Evolutionary conservation across 2,113 vertebrate species (phyloP).

Genomic region (Cebidichthys violaceus): DNA sequence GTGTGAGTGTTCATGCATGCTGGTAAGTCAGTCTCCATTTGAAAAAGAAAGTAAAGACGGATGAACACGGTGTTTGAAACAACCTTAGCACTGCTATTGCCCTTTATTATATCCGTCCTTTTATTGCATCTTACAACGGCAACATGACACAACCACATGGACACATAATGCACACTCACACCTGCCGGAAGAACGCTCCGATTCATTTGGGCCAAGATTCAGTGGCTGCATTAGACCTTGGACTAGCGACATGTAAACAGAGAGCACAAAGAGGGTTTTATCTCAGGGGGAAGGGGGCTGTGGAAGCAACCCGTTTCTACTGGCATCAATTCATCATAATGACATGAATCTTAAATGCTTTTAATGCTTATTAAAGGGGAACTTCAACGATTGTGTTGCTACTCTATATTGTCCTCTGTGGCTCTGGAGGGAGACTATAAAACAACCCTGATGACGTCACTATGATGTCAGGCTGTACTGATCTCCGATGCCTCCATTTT

Average conservation of each 20-base stretch:
- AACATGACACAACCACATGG: neutral
- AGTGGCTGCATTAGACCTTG: slow-evolving; percentile 34
- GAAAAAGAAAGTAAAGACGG: neutral
- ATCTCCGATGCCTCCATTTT: no score
- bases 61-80: neutral
- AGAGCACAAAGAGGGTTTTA: slow-evolving; percentile 62
- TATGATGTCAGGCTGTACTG: no score
- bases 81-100: neutral
- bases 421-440: no score
- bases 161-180: slow-evolving; percentile 29
- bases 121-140: slow-evolving; percentile 2
- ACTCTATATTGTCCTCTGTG: no score
- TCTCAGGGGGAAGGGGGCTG: slow-evolving; percentile 30
- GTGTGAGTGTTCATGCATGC: neutral
- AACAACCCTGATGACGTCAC: no score
- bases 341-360: neutral
- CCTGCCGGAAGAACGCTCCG: slow-evolving; percentile 50
- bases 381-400: neutral
- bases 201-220: slow-evolving; percentile 34
- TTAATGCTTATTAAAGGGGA: neutral
- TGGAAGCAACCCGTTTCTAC: slow-evolving; percentile 30
- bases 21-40: neutral
- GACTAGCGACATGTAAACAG: slow-evolving; percentile 49
- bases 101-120: slow-evolving; percentile 9
- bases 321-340: slow-evolving; percentile 5